These are phyloP conservation scores for Tenthredo distinguenda DNA, from an alignment of 2,888 invertebrate genomes.

Conservation along the genomic window DNA sequence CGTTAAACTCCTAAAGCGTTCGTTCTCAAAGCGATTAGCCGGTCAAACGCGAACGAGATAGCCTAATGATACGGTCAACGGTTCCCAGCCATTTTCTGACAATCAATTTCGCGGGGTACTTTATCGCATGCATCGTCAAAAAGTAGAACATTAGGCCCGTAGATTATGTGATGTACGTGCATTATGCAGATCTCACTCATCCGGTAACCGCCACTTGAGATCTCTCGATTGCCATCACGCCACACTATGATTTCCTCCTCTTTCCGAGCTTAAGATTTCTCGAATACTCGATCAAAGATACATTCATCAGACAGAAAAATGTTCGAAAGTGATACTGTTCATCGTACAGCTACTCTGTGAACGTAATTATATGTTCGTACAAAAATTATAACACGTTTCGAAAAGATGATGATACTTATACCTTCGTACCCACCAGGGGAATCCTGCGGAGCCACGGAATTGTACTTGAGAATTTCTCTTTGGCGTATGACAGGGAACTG, in stretches of 20 bases:
- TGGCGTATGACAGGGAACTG: slow-evolving; percentile 14
- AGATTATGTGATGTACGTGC: background rate
- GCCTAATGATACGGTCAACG: slow-evolving; percentile 11
- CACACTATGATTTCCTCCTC: background rate
- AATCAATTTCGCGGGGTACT: slow-evolving; percentile 14
- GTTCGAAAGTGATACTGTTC: background rate
- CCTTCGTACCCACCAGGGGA: background rate
- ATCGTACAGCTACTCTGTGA: background rate
- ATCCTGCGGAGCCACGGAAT: background rate
- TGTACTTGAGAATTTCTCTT: slow-evolving; percentile 7
- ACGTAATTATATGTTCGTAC: background rate
- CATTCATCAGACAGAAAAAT: background rate
- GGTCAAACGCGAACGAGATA: background rate
- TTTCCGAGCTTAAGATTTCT: background rate
- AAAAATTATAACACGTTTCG: background rate
- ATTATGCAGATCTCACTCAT: slow-evolving; percentile 1
- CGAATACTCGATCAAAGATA: background rate
- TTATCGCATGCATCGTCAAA: background rate
- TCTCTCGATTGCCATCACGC: background rate
- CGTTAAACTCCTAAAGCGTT: background rate
- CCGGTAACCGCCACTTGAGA: slow-evolving; percentile 31
- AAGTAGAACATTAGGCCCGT: background rate
- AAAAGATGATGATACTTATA: background rate
- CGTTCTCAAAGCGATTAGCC: slow-evolving; percentile 31
- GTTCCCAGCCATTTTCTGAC: slow-evolving; percentile 1